A percentile compares a stretch with the other conserved stretches of the same genome.
Conservation (phyloP, 2,888 invertebrate genomes). For the Cantharis lateralis region DNA sequence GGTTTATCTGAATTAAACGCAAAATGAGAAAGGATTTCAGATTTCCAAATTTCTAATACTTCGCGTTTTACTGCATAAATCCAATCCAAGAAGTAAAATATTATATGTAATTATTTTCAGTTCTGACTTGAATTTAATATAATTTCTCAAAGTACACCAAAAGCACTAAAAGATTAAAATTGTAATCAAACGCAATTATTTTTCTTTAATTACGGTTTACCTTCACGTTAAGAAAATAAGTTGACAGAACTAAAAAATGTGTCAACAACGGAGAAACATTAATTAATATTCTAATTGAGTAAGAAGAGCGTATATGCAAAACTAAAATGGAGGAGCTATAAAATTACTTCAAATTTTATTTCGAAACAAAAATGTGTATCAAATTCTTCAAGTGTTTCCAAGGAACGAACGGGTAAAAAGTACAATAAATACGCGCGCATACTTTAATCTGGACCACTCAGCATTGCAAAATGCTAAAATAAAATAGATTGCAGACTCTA, state of each 20-base stretch:
- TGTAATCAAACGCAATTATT: conserved; percentile 2
- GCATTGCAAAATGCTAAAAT: conserved; percentile 46
- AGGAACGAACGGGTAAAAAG: conserved; percentile 18
- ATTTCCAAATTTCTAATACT: conserved; percentile 55
- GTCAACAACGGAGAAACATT: not conserved
- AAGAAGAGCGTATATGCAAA: not conserved
- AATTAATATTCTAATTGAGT: not conserved
- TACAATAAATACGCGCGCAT: conserved; percentile 37
- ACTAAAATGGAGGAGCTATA: not conserved
- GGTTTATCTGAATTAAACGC: conserved; percentile 55
- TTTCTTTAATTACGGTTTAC: not conserved
- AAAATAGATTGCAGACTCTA: conserved; percentile 47
- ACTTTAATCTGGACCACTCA: conserved; percentile 42
- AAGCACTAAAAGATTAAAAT: conserved; percentile 1
- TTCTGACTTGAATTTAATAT: conserved; percentile 39
- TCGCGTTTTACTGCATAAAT: conserved; percentile 46
- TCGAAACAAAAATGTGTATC: conserved; percentile 1
- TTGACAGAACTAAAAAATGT: not conserved
- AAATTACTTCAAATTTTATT: not conserved
- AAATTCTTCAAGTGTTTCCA: conserved; percentile 16
- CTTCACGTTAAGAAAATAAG: not conserved
- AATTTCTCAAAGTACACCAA: not conserved
- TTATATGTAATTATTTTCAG: conserved; percentile 50
- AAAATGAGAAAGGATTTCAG: conserved; percentile 55
- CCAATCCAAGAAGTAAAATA: conserved; percentile 49